Evolutionary conservation across 2,113 vertebrate genomes (phyloP).

Genomic region (Stegastes partitus): DNA sequence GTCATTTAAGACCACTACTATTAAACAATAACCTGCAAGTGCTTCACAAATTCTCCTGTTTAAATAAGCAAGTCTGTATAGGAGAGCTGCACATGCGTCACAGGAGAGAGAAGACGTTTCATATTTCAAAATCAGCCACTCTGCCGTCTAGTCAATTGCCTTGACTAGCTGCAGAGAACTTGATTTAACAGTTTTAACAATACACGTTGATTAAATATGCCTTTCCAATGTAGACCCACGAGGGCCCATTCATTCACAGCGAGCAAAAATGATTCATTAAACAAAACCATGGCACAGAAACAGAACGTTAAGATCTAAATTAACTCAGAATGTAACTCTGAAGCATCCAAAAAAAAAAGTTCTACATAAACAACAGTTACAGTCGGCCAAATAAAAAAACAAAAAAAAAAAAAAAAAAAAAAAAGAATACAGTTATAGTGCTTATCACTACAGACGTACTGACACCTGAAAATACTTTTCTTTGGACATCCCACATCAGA

Average conservation of each 20-base stretch:
- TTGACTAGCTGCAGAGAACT: constrained; percentile 25
- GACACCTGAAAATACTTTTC: constrained; percentile 60
- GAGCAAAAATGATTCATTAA: constrained; percentile 11
- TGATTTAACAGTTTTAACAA: constrained; percentile 34
- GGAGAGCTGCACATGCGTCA: constrained; percentile 18
- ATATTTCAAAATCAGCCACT: constrained; percentile 38
- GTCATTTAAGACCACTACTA: constrained; percentile 3
- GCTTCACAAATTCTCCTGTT: constrained; percentile 43
- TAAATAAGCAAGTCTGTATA: constrained; percentile 33
- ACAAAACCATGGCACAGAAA: constrained; percentile 66
- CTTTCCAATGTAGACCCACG: constrained; percentile 29
- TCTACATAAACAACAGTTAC: constrained; percentile 43
- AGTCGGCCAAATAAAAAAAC: constrained; percentile 39
- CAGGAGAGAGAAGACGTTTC: constrained; percentile 41
- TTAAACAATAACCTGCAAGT: constrained; percentile 29
- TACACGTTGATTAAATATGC: constrained; percentile 48
- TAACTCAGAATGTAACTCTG: constrained; percentile 39
- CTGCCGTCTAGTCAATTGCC: constrained; percentile 28
- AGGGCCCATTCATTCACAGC: constrained; percentile 44
- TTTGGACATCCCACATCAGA: constrained; percentile 50
- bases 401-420: constrained; percentile 18
- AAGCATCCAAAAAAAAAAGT: constrained; percentile 22
- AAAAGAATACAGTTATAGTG: constrained; percentile 53
- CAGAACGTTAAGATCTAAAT: constrained; percentile 36
- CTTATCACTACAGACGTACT: constrained; percentile 47